Evolutionary conservation across 2,797 vertebrate species (phyloP).

Genomic region (Ctenosaura bakeri): DNA sequence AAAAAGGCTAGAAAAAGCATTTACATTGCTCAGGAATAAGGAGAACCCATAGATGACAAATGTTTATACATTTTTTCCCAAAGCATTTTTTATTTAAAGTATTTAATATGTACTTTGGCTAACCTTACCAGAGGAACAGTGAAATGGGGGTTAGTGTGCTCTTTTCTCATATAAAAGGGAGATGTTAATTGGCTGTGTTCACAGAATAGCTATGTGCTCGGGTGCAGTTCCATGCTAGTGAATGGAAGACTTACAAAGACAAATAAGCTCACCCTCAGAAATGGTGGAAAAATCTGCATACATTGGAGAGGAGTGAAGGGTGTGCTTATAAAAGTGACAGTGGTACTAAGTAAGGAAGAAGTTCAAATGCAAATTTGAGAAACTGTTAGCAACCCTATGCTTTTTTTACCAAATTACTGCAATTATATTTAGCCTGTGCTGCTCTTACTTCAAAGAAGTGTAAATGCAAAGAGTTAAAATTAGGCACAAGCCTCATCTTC

Average conservation of each 20-base stretch:
- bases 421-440: neutral
- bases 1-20: constrained; percentile 66
- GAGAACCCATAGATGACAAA: constrained; percentile 46
- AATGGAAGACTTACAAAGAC: constrained; percentile 66
- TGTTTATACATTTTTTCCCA: constrained; percentile 51
- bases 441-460: neutral
- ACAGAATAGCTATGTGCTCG: constrained; percentile 64
- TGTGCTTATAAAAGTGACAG: neutral
- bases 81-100: constrained; percentile 68
- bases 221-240: constrained; percentile 42
- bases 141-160: neutral
- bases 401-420: neutral
- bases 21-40: constrained; percentile 61
- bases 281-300: constrained; percentile 51
- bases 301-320: constrained; percentile 30
- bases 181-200: constrained; percentile 75
- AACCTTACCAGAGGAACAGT: constrained; percentile 56
- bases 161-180: constrained; percentile 59
- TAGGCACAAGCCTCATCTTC: too few species aligned
- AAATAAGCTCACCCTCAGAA: constrained; percentile 57
- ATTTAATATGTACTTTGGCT: constrained; percentile 71
- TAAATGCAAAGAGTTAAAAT: too few species aligned
- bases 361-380: neutral
- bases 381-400: constrained; percentile 12
- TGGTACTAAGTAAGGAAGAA: neutral